A percentile compares a stretch with the other conserved stretches of the same genome.
These are phyloP conservation scores for Helicoverpa zea DNA, from an alignment of 1,140 invertebrate species.

Conservation along the genomic window DNA sequence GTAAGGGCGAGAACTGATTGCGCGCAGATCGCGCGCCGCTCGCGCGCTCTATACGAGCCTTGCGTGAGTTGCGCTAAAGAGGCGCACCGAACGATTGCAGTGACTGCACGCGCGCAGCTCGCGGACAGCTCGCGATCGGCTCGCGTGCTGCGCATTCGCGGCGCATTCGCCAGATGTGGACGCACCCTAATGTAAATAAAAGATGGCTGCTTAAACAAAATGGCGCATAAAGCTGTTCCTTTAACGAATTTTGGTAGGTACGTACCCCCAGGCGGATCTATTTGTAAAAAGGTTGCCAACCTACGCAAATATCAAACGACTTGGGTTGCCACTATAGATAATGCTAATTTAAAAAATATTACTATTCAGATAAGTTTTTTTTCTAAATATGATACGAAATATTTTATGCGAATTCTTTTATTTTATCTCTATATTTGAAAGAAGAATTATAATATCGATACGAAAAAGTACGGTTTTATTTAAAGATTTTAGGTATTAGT, in stretches of 20 bases:
- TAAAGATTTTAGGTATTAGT: no score
- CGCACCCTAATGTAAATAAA: slow-evolving; percentile 30
- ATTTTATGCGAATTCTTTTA: neutral
- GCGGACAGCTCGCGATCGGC: no score
- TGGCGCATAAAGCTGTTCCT: neutral
- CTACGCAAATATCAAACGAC: neutral
- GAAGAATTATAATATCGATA: neutral
- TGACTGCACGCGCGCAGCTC: no score
- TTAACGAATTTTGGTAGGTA: neutral
- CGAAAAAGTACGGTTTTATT: neutral
- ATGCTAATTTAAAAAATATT: neutral
- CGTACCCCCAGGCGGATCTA: neutral
- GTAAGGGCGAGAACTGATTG: no score
- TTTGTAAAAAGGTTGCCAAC: neutral
- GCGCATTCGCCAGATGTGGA: no score
- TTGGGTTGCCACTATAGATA: neutral
- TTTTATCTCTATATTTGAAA: neutral
- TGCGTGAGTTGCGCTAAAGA: no score
- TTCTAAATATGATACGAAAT: neutral
- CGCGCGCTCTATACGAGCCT: no score
- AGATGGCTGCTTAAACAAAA: slow-evolving; percentile 6
- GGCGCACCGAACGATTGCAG: no score
- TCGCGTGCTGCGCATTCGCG: no score
- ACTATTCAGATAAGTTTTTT: neutral
- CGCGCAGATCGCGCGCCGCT: no score